Base-by-base conservation (phyloP, 2,113 vertebrate genomes). In the Mustela nigripes region DNA sequence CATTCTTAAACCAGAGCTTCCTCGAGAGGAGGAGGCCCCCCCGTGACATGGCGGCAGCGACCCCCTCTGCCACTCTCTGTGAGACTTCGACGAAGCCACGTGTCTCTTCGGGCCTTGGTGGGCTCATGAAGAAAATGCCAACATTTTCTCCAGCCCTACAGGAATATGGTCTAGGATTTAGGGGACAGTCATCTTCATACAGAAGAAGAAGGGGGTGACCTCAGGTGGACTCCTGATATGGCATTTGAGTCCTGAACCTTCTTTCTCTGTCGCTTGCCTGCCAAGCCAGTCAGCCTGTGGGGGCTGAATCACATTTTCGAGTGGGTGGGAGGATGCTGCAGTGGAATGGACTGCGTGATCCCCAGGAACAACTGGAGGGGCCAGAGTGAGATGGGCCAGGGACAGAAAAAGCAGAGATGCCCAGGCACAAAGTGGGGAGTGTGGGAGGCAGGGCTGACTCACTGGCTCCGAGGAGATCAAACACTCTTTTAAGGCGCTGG, bases 281-380 rank as follows among this genome's bases (percentile, higher is more conserved):
- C 19, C 28, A 62, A 36, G 6, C 58, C 76, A 73, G 93, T 48
- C 58, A 19, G 76, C 19, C 76, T 45, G 36, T 22, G 50, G 22
- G 71, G 12, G 60, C 22, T 5, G 81, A 60, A 50, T 80, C 83
- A 18, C 42, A 88, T 50, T 53, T 73, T 82, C 71, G 22, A 90
- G 36, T 74, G 73, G 12, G 94, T n/a, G 31, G 62, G 62, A 69
- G 74, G 53, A 88, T 2, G 10, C 45, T 1, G 39, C 14, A 74
- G 90, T 89, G 36, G 60, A 91, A 96, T 87, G 83, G 89, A 79
- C 8, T 60, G n/a, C 73, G n/a, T 28, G 69, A 95, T 62, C 67
- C 45, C 60, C 71, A 36, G 1, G 22, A 80, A 82, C 81, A 80
- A 76, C 90, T 86, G 78, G 39, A 67, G 45, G 50, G 45, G 42